Conservation (phyloP, 2,888 invertebrate species). For the Euplagia quadripunctaria region DNA sequence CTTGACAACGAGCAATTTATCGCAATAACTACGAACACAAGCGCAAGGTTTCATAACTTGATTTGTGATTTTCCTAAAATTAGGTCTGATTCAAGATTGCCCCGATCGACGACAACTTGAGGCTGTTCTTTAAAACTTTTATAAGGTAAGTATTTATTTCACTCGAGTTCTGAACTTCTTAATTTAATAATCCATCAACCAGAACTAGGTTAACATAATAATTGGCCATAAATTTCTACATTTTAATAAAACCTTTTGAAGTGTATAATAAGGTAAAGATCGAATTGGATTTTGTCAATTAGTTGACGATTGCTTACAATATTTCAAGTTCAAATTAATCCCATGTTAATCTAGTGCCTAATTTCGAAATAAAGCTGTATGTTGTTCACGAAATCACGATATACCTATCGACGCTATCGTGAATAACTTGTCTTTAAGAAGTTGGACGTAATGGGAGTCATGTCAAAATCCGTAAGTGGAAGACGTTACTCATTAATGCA, state of each 20-base stretch:
- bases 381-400: constrained; percentile 40
- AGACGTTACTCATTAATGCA: constrained; percentile 68
- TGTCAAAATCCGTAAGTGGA: constrained; percentile 47
- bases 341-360: constrained; percentile 10
- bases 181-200: constrained; percentile 3
- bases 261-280: not conserved
- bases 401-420: constrained; percentile 12
- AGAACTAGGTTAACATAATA: not conserved
- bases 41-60: constrained; percentile 38
- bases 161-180: not conserved
- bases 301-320: not conserved
- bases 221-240: not conserved
- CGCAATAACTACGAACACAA: constrained; percentile 45
- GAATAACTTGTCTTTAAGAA: constrained; percentile 31
- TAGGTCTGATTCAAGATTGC: constrained; percentile 23
- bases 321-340: not conserved
- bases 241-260: not conserved
- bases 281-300: not conserved
- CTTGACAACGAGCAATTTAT: constrained; percentile 24
- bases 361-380: constrained; percentile 40
- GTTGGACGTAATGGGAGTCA: constrained; percentile 43
- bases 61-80: constrained; percentile 40
- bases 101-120: not conserved
- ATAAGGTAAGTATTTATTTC: not conserved
- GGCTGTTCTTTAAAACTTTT: not conserved